Evolutionary conservation across 1,140 invertebrate species (phyloP).

Genomic region (Aphelinus certus): DNA sequence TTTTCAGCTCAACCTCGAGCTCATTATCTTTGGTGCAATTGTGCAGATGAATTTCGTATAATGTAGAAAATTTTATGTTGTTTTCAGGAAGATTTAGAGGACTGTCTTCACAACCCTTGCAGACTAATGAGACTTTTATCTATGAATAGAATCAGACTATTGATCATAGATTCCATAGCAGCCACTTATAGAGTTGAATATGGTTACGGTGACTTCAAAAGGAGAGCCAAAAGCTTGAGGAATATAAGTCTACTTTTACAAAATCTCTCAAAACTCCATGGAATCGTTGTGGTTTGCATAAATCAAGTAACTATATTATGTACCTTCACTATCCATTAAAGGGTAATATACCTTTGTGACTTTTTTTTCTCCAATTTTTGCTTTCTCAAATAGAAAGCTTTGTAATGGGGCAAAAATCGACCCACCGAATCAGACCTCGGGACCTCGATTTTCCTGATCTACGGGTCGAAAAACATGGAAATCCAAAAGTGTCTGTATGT

Average conservation of each 20-base stretch:
- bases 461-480: too few species aligned
- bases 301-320: slow-evolving; percentile 72
- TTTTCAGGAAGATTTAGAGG: slow-evolving; percentile 68
- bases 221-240: slow-evolving; percentile 70
- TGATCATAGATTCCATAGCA: slow-evolving; percentile 82
- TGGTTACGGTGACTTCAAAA: slow-evolving; percentile 58
- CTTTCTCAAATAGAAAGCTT: too few species aligned
- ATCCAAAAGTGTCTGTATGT: too few species aligned
- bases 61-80: slow-evolving; percentile 10
- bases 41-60: too few species aligned
- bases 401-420: too few species aligned
- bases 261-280: slow-evolving; percentile 66
- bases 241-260: slow-evolving; percentile 69
- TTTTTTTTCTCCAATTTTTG: too few species aligned
- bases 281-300: slow-evolving; percentile 73
- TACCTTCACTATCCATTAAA: too few species aligned
- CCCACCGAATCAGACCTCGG: too few species aligned
- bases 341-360: too few species aligned
- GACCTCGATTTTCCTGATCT: too few species aligned
- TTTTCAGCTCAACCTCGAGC: too few species aligned
- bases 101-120: slow-evolving; percentile 64
- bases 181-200: slow-evolving; percentile 76
- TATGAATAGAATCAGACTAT: slow-evolving; percentile 69
- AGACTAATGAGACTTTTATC: slow-evolving; percentile 66
- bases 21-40: too few species aligned